These are phyloP conservation scores for Rhyacophila evoluta DNA, from an alignment of 2,888 invertebrate species.

Conservation along the genomic window DNA sequence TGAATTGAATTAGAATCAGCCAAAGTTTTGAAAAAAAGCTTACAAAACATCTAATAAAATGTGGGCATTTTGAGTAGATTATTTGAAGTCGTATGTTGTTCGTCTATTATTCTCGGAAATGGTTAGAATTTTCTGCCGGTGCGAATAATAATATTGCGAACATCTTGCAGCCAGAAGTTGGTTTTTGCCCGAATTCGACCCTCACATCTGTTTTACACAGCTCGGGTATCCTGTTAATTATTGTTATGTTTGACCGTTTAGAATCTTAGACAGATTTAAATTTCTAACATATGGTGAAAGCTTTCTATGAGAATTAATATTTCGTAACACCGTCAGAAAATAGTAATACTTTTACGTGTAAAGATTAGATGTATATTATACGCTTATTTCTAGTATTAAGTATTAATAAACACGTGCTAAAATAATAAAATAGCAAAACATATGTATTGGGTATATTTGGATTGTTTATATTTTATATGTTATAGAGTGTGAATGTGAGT, in stretches of 20 bases:
- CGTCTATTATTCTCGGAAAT: slow-evolving; percentile 41
- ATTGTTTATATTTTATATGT: too few species aligned
- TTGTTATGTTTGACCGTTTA: background rate
- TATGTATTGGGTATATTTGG: too few species aligned
- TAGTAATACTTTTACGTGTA: too few species aligned
- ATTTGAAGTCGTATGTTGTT: slow-evolving; percentile 33
- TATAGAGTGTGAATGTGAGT: too few species aligned
- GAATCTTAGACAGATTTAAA: background rate
- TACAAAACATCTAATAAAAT: background rate
- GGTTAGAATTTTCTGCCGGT: slow-evolving; percentile 21
- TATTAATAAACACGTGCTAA: too few species aligned
- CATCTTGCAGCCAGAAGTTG: slow-evolving; percentile 23
- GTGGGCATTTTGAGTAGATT: background rate
- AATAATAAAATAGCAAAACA: too few species aligned
- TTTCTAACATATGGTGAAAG: background rate
- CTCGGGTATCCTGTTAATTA: background rate
- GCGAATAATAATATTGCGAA: slow-evolving; percentile 23
- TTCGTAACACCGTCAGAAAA: too few species aligned
- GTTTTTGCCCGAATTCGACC: slow-evolving; percentile 36
- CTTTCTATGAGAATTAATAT: too few species aligned
- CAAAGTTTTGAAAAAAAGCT: background rate
- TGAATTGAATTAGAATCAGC: background rate
- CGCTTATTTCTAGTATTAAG: too few species aligned
- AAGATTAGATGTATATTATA: too few species aligned
- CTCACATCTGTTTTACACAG: slow-evolving; percentile 32